Evolutionary conservation across 1,140 invertebrate species (phyloP).

Genomic region (Hyles euphorbiae): DNA sequence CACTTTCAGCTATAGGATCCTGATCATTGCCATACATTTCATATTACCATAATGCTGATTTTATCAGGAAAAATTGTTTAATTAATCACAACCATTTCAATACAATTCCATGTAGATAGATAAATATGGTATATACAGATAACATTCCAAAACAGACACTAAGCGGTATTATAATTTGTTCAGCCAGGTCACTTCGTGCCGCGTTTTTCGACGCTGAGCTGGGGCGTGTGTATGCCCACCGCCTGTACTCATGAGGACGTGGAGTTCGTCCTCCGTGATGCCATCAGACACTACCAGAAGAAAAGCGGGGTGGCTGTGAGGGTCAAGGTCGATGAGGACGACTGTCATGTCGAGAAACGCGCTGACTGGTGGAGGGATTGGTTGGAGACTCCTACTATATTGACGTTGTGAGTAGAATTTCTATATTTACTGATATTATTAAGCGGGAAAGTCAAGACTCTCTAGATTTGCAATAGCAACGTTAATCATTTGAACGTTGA

Average conservation of each 20-base stretch:
- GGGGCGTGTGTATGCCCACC: constrained; percentile 81
- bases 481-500: no score
- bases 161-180: constrained; percentile 53
- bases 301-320: constrained; percentile 76
- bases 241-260: constrained; percentile 78
- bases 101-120: no score
- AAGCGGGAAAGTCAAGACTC: no score
- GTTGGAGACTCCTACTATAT: constrained; percentile 62
- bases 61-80: no score
- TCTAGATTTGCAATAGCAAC: no score
- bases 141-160: constrained; percentile 4
- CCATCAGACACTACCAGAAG: constrained; percentile 76
- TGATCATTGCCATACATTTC: no score
- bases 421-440: not conserved
- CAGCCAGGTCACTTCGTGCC: constrained; percentile 83
- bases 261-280: constrained; percentile 74
- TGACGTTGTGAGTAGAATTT: constrained; percentile 59
- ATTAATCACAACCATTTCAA: no score
- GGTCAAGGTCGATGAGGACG: constrained; percentile 76
- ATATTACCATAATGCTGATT: no score
- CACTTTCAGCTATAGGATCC: no score
- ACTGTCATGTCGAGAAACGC: constrained; percentile 76
- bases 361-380: constrained; percentile 60
- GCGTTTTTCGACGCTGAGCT: constrained; percentile 80
- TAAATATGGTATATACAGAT: no score